Evolutionary conservation across 2,888 invertebrate genomes (phyloP).

Genomic region (Liodrosophila aerea): DNA sequence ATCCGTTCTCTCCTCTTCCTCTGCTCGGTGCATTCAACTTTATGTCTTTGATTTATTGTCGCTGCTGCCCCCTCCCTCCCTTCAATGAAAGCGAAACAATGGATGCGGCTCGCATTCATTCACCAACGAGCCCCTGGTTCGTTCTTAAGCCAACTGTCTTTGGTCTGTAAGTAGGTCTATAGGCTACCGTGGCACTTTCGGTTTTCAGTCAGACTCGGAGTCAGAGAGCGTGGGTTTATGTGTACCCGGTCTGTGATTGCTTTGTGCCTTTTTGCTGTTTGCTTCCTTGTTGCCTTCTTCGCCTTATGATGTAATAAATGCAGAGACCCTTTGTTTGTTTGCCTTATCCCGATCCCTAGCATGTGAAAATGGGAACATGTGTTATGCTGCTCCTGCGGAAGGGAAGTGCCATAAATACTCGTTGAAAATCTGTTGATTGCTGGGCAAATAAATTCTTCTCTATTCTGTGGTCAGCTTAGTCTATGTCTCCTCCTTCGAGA

Average conservation of each 20-base stretch:
- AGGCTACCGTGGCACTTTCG: constrained; percentile 77
- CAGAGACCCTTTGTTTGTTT: constrained; percentile 53
- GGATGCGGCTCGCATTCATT: constrained; percentile 19
- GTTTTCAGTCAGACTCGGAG: constrained; percentile 45
- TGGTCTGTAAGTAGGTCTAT: constrained; percentile 73
- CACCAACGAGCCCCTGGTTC: constrained; percentile 52
- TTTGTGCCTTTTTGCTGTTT: constrained; percentile 16
- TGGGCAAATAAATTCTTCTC: constrained; percentile 59
- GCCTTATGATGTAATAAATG: constrained; percentile 75
- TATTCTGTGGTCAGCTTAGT: constrained; percentile 65
- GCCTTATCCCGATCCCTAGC: constrained; percentile 30
- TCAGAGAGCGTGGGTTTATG: constrained; percentile 31
- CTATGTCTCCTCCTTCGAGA: constrained; percentile 34
- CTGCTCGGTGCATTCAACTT: constrained; percentile 69
- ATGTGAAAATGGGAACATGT: constrained; percentile 73
- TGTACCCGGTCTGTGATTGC: constrained; percentile 45
- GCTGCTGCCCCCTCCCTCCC: constrained; percentile 38
- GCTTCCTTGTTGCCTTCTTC: constrained; percentile 50
- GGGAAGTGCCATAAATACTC: constrained; percentile 67
- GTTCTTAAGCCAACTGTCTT: constrained; percentile 49
- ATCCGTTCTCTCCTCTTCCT: constrained; percentile 56
- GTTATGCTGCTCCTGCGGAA: constrained; percentile 38
- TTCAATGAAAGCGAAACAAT: constrained; percentile 80
- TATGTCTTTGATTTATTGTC: constrained; percentile 76
- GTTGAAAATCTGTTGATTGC: constrained; percentile 72